Evolutionary conservation across 2,888 invertebrate species (phyloP), one percentile per base, ranked within the genome.

Genomic region (Drosophila bunnanda): DNA sequence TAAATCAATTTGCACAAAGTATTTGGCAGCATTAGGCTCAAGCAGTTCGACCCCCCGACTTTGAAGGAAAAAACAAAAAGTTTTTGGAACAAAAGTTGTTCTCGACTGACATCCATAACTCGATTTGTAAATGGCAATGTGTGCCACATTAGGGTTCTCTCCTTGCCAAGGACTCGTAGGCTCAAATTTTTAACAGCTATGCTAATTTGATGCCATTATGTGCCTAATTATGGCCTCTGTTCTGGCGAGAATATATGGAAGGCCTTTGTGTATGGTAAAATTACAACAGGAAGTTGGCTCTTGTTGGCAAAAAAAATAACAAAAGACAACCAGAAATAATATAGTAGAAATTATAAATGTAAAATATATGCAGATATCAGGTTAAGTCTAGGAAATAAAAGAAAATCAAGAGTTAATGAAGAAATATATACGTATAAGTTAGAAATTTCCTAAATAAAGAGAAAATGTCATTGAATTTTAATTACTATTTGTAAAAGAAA

Each of bases 1-100:
- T 88, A 85, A 89, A 84, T 89, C 89, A 87, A 86, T 89, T 87
- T 87, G 61, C 59, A 66, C 71, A 77, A 86, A 80, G 67, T 86
- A 85, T 78, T 75, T 74, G 65, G 34, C 54, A 52, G 68, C 71
- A 80, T 70, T 81, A 70, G 67, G 70, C 70, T 79, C 77, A 76
- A 70, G 78, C 60, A 70, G 52, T 53, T 59, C 58, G 43, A 34
- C 41, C 46, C 46, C 46, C 53, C 32, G 30, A n/a, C 66, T 55
- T 22, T n/a, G 12, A 17, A 1, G 12, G 7, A 46, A 36, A 20
- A 38, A 39, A 50, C 52, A 62, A 68, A 57, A 71, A 62, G 70
- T 70, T 70, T 22, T 48, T 39, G 20, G 46, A 64, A 54, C 64
- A 57, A 74, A 72, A 65, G 65, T 73, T 70, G 69, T 68, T 76